Evolutionary conservation across 2,888 invertebrate species (phyloP).

Genomic region (Pseudanteris insignis): DNA sequence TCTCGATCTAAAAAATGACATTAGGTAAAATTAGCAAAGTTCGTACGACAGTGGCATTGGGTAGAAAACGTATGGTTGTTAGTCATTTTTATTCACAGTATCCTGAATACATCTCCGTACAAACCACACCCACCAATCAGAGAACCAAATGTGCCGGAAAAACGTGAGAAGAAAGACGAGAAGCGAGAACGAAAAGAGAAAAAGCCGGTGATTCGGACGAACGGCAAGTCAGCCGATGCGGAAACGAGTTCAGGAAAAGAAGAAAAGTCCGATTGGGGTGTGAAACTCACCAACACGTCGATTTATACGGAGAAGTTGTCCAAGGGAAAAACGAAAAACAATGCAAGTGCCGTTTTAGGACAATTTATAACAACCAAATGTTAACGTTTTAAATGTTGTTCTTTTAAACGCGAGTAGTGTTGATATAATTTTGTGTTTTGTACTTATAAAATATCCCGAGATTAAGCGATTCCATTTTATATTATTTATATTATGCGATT

Average conservation of each 20-base stretch:
- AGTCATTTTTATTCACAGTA: constrained; percentile 31
- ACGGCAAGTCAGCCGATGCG: constrained; percentile 12
- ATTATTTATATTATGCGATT: too few species aligned
- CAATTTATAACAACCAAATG: too few species aligned
- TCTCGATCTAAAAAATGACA: constrained; percentile 10
- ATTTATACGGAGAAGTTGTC: too few species aligned
- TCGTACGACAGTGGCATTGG: not conserved
- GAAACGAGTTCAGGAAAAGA: constrained; percentile 20
- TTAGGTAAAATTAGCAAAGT: constrained; percentile 4
- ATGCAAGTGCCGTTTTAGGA: too few species aligned
- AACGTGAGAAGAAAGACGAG: constrained; percentile 49
- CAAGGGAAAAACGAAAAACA: too few species aligned
- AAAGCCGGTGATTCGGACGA: constrained; percentile 51
- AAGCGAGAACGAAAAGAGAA: constrained; percentile 50
- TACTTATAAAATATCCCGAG: too few species aligned
- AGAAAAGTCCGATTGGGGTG: constrained; percentile 49
- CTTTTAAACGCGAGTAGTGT: too few species aligned
- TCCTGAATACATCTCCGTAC: constrained; percentile 40
- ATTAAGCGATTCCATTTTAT: too few species aligned
- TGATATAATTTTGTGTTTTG: too few species aligned
- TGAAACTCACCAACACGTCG: constrained; percentile 44
- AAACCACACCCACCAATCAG: constrained; percentile 51
- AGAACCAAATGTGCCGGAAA: constrained; percentile 52
- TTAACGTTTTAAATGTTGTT: too few species aligned
- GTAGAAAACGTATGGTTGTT: constrained; percentile 2